Evolutionary conservation across 2,113 vertebrate genomes (phyloP).

Genomic region (Melozone crissalis): DNA sequence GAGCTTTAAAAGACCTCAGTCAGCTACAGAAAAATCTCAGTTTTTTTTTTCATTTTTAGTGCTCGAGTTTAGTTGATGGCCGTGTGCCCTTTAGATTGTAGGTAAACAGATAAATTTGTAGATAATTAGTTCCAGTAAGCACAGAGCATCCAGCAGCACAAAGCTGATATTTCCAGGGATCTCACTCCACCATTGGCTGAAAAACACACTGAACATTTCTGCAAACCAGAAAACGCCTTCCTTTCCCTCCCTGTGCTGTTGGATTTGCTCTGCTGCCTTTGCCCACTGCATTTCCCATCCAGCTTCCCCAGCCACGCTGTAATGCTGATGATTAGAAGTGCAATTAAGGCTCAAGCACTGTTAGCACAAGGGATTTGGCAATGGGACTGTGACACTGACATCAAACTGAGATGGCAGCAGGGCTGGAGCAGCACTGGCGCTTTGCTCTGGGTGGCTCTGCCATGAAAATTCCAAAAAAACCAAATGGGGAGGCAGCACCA

Average conservation of each 20-base stretch:
- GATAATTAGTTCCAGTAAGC: neutral
- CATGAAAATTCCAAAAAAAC: neutral
- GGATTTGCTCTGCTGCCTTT: neutral
- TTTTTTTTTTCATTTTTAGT: neutral
- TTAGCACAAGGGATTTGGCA: slow-evolving; percentile 17
- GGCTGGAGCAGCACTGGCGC: neutral
- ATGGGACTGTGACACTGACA: neutral
- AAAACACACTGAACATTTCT: neutral
- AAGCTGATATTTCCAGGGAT: neutral
- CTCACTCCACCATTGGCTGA: neutral
- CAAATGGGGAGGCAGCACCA: neutral
- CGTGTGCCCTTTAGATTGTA: neutral
- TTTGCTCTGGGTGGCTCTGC: neutral
- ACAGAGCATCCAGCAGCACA: neutral
- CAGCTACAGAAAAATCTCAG: neutral
- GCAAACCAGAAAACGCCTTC: neutral
- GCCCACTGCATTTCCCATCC: neutral
- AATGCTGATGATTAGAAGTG: slow-evolving; percentile 43
- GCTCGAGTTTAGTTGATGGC: neutral
- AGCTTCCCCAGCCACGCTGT: neutral
- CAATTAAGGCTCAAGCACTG: slow-evolving; percentile 27
- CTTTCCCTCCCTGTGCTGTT: neutral
- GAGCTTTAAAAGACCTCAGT: neutral
- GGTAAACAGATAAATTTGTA: neutral
- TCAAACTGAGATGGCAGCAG: neutral